phyloP scores from a whole-genome alignment of 2,888 invertebrate genomes.

The Tipula vernalis region DNA sequence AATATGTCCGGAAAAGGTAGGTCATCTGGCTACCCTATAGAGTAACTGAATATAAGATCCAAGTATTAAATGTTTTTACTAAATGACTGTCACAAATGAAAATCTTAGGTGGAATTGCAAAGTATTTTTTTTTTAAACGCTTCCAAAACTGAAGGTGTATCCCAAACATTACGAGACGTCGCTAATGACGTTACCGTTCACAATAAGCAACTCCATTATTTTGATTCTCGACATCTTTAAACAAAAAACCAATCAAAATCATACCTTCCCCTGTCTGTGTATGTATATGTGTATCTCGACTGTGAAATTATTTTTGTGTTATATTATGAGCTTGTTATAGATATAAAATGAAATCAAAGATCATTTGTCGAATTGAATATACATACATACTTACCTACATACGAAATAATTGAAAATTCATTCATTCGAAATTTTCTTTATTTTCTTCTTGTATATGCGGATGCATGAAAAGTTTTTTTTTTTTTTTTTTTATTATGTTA shows the following conservation, averaged over 20 bases:
- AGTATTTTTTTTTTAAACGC: too few relatives aligned
- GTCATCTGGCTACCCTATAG: too few relatives aligned
- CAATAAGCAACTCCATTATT: too few relatives aligned
- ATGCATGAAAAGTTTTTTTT: neutral
- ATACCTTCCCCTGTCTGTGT: neutral
- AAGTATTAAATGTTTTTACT: too few relatives aligned
- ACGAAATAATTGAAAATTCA: neutral
- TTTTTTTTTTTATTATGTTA: neutral
- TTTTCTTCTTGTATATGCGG: neutral
- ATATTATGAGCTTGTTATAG: neutral
- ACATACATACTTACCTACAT: neutral
- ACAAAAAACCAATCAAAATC: neutral
- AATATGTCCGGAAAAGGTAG: too few relatives aligned
- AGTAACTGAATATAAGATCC: too few relatives aligned
- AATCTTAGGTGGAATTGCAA: too few relatives aligned
- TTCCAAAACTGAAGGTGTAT: too few relatives aligned
- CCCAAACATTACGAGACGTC: too few relatives aligned
- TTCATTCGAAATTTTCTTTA: neutral
- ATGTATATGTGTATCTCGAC: neutral
- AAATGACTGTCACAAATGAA: too few relatives aligned
- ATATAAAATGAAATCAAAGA: neutral
- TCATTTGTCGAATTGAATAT: neutral
- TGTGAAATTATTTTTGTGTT: neutral
- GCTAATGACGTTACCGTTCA: too few relatives aligned
- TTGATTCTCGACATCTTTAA: too few relatives aligned